Evolutionary conservation across 2,113 vertebrate species (phyloP).

Genomic region (Cinclus cinclus): DNA sequence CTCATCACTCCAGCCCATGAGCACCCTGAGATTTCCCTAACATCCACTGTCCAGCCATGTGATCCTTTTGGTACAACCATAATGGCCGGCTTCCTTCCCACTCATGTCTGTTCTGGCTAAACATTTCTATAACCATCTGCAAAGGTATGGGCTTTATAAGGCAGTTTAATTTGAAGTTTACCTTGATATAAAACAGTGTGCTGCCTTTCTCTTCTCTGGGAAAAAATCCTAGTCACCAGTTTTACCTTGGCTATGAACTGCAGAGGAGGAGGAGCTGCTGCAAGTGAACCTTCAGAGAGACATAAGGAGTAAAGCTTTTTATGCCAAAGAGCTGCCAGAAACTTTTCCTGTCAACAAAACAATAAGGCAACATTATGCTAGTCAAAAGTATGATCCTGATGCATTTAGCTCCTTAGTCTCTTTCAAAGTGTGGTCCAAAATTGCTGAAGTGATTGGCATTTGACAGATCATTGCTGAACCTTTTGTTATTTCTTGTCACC

Average conservation of each 20-base stretch:
- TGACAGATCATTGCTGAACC: conserved; percentile 10
- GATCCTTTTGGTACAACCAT: not conserved
- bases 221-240: not conserved
- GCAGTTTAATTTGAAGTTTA: not conserved
- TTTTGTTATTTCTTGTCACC: conserved; percentile 6
- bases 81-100: not conserved
- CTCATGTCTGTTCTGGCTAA: not conserved
- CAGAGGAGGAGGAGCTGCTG: not conserved
- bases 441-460: conserved; percentile 37
- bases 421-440: not conserved
- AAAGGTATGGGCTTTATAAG: not conserved
- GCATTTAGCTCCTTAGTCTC: not conserved
- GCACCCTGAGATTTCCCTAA: not conserved
- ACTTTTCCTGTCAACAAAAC: conserved; percentile 15
- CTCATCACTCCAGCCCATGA: not conserved
- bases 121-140: not conserved
- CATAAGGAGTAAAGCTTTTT: not conserved
- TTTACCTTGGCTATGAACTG: not conserved
- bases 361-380: conserved; percentile 14
- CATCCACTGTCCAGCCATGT: accelerated
- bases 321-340: conserved; percentile 11
- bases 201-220: not conserved
- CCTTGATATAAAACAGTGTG: not conserved
- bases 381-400: conserved; percentile 18
- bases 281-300: not conserved